Base-by-base conservation (phyloP, 2,113 vertebrate species). In the Bombycilla garrulus region DNA sequence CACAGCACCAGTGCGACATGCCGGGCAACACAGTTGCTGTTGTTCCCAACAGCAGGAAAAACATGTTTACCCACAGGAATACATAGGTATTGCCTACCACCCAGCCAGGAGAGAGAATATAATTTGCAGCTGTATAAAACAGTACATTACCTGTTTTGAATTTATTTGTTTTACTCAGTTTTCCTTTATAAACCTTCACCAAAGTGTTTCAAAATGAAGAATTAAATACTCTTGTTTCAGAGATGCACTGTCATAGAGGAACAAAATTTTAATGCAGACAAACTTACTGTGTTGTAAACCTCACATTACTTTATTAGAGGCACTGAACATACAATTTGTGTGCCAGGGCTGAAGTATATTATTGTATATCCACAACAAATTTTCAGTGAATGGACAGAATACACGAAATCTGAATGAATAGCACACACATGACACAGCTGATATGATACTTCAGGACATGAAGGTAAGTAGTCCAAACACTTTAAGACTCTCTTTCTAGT, bases 21-120 rank as follows among this genome's bases (percentile, higher is more conserved):
- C 14, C 16, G 26, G 20, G 69, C 51, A 69, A 22, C 0, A 1
- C 25, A 38, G n/a, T 4, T 48, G 28, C 45, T 6, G 2, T 2
- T 53, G 23, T 11, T 67, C 11, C 21, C 19, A 33, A 22, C 7
- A n/a, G 11, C 11, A 47, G 57, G 38, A 56, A 25, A 62, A 81
- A 40, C 1, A 1, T 1, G 4, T 10, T 38, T 40, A 21, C 21
- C 28, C 31, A 9, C 9, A 54, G 48, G 15, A 88, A 53, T 14
- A 15, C 2, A 10, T 15, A 50, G n/a, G 2, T 45, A 48, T 29
- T 47, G 44, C 35, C 48, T n/a, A 22, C 12, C 17, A 69, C 28
- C 25, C 6, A 60, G 10, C 7, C 28, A 42, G 58, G 28, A 76
- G 21, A 44, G 12, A 35, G 35, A 81, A 58, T 44, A 20, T 2